phyloP scores from a whole-genome alignment of 1,140 invertebrate genomes.

The Macrobrachium rosenbergii region DNA sequence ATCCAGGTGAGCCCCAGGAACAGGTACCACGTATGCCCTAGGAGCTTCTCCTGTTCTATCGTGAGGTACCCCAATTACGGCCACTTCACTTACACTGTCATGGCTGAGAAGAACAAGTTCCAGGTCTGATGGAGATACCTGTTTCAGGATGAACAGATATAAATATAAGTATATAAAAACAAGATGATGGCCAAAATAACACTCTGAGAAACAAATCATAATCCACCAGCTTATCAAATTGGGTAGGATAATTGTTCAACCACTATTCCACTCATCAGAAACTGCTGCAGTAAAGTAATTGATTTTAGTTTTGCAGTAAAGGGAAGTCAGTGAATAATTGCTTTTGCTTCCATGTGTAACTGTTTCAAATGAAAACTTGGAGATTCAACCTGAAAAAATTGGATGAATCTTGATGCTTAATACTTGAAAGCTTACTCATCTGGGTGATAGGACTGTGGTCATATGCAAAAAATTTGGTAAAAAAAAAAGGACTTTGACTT shows the following conservation, averaged over 20 bases:
- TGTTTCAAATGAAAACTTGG: no score
- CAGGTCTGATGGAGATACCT: conserved; percentile 74
- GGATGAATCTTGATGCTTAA: not conserved
- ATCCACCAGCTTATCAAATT: not conserved
- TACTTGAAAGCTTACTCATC: not conserved
- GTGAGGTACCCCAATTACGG: conserved; percentile 74
- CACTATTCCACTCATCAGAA: not conserved
- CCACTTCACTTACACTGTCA: conserved; percentile 71
- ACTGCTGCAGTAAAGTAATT: not conserved
- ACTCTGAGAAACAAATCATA: no score
- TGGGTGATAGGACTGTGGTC: no score
- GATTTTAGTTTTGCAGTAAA: no score
- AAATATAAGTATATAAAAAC: no score
- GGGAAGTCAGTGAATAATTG: no score
- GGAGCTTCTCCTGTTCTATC: conserved; percentile 72
- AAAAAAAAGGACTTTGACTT: no score
- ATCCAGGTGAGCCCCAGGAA: not conserved
- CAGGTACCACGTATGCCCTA: conserved; percentile 72
- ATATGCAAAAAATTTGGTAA: no score
- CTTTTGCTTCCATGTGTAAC: no score
- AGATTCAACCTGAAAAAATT: no score
- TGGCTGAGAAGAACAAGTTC: conserved; percentile 73
- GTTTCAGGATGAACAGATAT: not conserved
- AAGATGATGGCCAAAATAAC: no score
- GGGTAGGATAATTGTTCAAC: not conserved